Evolutionary conservation across 2,888 invertebrate genomes (phyloP), one percentile per base, ranked within the genome.

Genomic region (Arenicola marina): DNA sequence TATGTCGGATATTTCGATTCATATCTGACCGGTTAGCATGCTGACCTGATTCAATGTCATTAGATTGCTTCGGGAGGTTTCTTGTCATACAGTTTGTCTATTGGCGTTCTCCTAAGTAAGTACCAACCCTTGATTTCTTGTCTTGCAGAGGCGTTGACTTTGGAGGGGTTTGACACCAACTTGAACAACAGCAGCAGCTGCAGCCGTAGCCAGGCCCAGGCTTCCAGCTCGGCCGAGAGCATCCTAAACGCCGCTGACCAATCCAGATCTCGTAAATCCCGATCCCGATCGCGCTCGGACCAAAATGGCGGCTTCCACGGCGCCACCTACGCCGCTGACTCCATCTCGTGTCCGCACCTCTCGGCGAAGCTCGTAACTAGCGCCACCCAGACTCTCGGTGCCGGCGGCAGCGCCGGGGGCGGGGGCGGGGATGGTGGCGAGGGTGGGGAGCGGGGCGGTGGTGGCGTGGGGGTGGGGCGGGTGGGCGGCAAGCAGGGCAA

Each of bases 331-430:
- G 43, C 43, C n/a, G 43, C 11, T 15, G 53, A 53, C 53, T 53
- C 53, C 7, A 15, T 32, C 11, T 53, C 53, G 7, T 53, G 53
- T 32, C 53, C 53, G 32, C 53, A 53, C 29, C 32, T 53, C 11
- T 7, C 7, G 7, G 31, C 7, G 11, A 28, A 32, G 31, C 53
- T 31, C 15, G 15, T 24, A 7, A 28, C 53, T 15, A 11, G 33
- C 32, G 7, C 31, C 15, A 28, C 53, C 4, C 53, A 53, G 53
- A 32, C 32, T 18, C 31, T 31, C 7, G 31, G 18, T 18, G 7
- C 31, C 7, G 32, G 15, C 32, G 32, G 32, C 7, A 32, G 15
- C 11, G 4, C 53, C 7, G 11, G n/a, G 7, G 7, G 18, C 11
- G 15, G 18, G 15, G 18, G 18, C 18, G 11, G 11, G 11, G 11